Conservation (phyloP, 2,888 invertebrate species). For the Acanthosepion pharaonis region DNA sequence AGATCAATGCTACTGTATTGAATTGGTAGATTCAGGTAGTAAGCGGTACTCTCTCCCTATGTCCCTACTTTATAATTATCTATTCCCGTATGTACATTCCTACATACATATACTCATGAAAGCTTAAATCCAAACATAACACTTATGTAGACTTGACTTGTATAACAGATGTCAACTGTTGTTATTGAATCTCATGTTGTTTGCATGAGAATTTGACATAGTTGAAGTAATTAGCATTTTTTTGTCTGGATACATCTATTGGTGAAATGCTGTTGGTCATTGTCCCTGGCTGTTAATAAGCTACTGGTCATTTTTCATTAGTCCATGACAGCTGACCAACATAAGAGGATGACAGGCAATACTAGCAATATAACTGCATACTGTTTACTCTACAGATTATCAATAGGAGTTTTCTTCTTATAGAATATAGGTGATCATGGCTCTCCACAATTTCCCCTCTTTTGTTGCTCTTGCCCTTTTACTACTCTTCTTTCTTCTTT, state of each 20-base stretch:
- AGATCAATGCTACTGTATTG: background rate
- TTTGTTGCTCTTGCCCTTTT: too few relatives aligned
- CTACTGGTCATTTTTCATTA: background rate
- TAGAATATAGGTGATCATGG: too few relatives aligned
- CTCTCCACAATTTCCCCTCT: too few relatives aligned
- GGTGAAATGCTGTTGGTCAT: background rate
- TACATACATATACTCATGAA: background rate
- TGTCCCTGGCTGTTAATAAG: background rate
- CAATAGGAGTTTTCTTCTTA: too few relatives aligned
- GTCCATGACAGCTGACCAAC: background rate
- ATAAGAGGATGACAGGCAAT: background rate
- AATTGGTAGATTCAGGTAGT: background rate
- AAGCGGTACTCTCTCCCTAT: background rate
- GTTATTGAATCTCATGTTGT: background rate
- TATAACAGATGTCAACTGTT: background rate
- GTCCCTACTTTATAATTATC: background rate
- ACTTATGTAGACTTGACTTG: background rate
- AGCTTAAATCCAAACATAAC: background rate
- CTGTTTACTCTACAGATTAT: background rate
- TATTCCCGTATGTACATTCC: background rate
- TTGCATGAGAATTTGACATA: background rate
- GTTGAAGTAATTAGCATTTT: constrained; percentile 10
- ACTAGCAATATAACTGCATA: background rate
- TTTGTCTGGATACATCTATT: background rate
- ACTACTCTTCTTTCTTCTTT: too few relatives aligned